phyloP scores from a whole-genome alignment of 2,888 invertebrate species.

The Torymus texanus region DNA sequence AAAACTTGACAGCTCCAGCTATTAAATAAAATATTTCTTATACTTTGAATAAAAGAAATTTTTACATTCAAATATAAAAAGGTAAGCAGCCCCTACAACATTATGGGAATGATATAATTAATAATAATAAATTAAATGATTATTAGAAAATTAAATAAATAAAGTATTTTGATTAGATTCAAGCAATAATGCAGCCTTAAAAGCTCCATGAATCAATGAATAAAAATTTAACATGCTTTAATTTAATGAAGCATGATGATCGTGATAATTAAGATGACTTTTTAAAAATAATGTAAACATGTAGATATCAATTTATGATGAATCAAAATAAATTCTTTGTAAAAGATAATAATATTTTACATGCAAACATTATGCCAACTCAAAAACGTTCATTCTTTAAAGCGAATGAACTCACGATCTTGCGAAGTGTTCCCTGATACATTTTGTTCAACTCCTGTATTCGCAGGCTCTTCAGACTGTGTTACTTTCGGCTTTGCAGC shows the following conservation, averaged over 20 bases:
- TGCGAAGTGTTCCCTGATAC: constrained; percentile 66
- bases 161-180: constrained; percentile 19
- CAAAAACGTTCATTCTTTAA: constrained; percentile 66
- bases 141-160: constrained; percentile 19
- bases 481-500: constrained; percentile 69
- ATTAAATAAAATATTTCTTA: constrained; percentile 45
- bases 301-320: constrained; percentile 9
- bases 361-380: constrained; percentile 43
- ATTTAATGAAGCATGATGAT: constrained; percentile 21
- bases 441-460: constrained; percentile 66
- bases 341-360: constrained; percentile 32
- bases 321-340: constrained; percentile 16
- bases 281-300: constrained; percentile 15
- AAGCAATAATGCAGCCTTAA: constrained; percentile 35
- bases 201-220: constrained; percentile 33
- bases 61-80: constrained; percentile 24
- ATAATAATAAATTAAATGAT: not conserved
- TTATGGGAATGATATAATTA: not conserved
- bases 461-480: constrained; percentile 69
- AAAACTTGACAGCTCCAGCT: constrained; percentile 72
- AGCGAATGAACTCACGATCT: constrained; percentile 74
- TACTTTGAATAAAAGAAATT: not conserved
- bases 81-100: constrained; percentile 14
- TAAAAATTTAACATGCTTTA: constrained; percentile 36
- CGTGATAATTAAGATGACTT: constrained; percentile 4